Conservation (phyloP, 2,113 vertebrate species). For the Merops nubicus region DNA sequence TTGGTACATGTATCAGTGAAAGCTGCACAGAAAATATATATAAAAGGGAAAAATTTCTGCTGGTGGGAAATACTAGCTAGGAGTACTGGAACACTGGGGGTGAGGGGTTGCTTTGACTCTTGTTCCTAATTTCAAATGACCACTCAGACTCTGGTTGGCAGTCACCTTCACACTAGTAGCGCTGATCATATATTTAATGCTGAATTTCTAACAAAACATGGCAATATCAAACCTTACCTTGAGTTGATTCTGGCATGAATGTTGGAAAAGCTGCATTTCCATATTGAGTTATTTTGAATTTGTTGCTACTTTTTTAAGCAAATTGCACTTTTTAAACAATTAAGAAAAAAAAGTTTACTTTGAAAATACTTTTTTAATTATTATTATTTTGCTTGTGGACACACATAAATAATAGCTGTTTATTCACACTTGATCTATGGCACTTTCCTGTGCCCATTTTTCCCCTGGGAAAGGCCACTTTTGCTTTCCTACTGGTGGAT, state of each 20-base stretch:
- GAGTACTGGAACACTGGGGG: background rate
- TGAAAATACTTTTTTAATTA: background rate
- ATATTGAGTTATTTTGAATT: background rate
- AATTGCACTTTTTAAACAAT: background rate
- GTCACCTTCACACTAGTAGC: background rate
- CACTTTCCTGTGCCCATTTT: background rate
- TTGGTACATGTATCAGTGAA: background rate
- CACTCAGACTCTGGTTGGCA: no score
- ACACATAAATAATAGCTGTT: background rate
- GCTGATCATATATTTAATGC: rapidly evolving
- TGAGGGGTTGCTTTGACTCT: background rate
- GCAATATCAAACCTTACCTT: background rate
- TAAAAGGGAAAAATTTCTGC: background rate
- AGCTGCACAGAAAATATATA: background rate
- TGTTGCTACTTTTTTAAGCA: background rate
- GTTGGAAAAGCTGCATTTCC: background rate
- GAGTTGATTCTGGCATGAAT: background rate
- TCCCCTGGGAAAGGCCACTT: background rate
- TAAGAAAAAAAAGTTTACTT: background rate
- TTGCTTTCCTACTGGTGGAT: background rate
- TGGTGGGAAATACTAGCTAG: background rate
- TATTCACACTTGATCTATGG: background rate
- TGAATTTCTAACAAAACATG: background rate
- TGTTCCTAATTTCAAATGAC: background rate
- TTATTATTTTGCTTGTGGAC: background rate